phyloP scores from a whole-genome alignment of 2,888 invertebrate species.

The Pyrocoelia pectoralis region DNA sequence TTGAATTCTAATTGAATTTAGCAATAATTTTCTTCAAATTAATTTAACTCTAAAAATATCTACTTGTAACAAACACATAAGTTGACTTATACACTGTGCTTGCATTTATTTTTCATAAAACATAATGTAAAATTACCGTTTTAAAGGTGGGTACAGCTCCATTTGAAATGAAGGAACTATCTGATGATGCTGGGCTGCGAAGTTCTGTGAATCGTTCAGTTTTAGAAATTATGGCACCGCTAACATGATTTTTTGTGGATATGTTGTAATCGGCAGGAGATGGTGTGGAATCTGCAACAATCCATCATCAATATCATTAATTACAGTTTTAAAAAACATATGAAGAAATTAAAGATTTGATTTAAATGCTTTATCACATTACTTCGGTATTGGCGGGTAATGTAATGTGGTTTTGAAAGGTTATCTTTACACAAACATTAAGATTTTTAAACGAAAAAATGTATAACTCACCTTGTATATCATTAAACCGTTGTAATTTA shows the following conservation, averaged over 20 bases:
- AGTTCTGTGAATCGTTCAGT: conserved; percentile 56
- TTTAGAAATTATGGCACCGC: conserved; percentile 57
- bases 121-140: conserved; percentile 55
- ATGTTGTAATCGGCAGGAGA: conserved; percentile 64
- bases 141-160: conserved; percentile 52
- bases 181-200: conserved; percentile 55
- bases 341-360: too few relatives aligned
- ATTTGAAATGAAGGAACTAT: conserved; percentile 41
- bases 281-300: conserved; percentile 59
- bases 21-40: too few relatives aligned
- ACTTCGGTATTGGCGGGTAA: not conserved
- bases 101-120: too few relatives aligned
- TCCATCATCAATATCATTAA: too few relatives aligned
- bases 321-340: too few relatives aligned
- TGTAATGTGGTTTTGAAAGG: too few relatives aligned
- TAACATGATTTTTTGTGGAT: conserved; percentile 57
- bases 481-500: conserved; percentile 65
- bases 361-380: too few relatives aligned
- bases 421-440: not conserved
- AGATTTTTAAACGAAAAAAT: too few relatives aligned
- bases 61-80: too few relatives aligned
- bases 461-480: conserved; percentile 61
- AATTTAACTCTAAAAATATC: too few relatives aligned
- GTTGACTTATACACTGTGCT: too few relatives aligned
- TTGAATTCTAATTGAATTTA: too few relatives aligned